Conservation (phyloP, 2,113 vertebrate genomes). For the Scopus umbretta region DNA sequence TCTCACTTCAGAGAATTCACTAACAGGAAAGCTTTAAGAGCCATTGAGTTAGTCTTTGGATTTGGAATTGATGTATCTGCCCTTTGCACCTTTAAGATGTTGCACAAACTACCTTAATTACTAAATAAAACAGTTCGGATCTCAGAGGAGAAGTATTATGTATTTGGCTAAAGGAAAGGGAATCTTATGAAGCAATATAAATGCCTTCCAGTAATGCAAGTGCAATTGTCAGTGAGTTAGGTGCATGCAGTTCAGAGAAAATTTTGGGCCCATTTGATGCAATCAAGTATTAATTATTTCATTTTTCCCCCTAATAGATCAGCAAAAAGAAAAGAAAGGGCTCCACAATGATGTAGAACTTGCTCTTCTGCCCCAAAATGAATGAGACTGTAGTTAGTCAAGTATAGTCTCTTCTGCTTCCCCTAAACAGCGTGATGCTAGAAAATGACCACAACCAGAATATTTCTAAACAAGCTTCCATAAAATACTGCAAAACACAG, state of each 20-base stretch:
- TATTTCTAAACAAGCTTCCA: not conserved
- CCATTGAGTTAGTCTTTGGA: not conserved
- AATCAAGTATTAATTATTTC: constrained; percentile 19
- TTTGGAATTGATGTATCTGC: constrained; percentile 20
- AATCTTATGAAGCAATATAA: constrained; percentile 12
- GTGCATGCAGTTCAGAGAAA: not conserved
- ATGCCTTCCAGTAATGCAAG: constrained; percentile 15
- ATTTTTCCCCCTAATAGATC: not conserved
- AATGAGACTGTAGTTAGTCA: not conserved
- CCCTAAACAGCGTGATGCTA: not conserved
- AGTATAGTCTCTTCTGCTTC: not conserved
- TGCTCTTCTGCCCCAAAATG: not conserved
- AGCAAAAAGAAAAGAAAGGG: not conserved
- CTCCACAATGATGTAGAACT: not conserved
- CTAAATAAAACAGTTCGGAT: constrained; percentile 35
- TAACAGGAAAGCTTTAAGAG: constrained; percentile 19
- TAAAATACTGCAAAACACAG: not conserved
- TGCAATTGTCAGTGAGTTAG: not conserved
- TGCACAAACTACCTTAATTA: constrained; percentile 47
- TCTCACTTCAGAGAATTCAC: not conserved
- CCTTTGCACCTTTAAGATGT: constrained; percentile 43
- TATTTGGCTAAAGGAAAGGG: not conserved
- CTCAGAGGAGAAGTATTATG: constrained; percentile 3
- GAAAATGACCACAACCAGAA: not conserved
- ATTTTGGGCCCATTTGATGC: not conserved